Base-by-base conservation (phyloP, 2,888 invertebrate genomes). In the Macrophya annulata region DNA sequence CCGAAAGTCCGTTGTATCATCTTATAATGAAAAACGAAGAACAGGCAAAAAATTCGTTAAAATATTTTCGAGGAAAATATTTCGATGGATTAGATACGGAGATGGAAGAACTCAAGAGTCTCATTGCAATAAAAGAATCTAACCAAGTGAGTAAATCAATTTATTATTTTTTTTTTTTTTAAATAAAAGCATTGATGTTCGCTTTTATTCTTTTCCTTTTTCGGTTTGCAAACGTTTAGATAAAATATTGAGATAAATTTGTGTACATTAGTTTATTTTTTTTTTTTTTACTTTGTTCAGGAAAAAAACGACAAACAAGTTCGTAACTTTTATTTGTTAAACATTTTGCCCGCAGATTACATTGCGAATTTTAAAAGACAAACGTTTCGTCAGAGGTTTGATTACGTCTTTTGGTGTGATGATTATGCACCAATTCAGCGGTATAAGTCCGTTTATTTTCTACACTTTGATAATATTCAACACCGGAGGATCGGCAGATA, bases 381-480 rank as follows among this genome's bases (percentile, higher is more conserved):
- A 86, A 0, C 86, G 87, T 31, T 88, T 92, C 5, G 40, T 87
- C n/a, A 87, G 88, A 12, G 88, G 90, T 0, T 85, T 92, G 37
- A 83, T 88, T 21, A 86, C 87, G 9, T 90, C 90, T 71, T 85
- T 91, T 25, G 89, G 87, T 0, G 88, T 90, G 12, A 90, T 91
- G 65, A 25, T 89, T 15, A 89, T 88, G 21, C 91, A 92, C 76
- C 92, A 93, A 85, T 85, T 93, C 37, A 90, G 90, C 65, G 91
- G 93, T 17, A 86, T 90, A 71, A 90, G 90, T 81, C 88, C 89
- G 84, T 89, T 92, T 86, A 91, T 90, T 84, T 91, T 90, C 79
- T 89, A 91, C 87, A 90, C 91, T 45, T 83, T 90, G 55, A 87
- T 87, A 25, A 86, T 93, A 51, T 91, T 93, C 88, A 88, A 92